A percentile compares a stretch with the other conserved stretches of the same genome.
Evolutionary conservation across 2,888 invertebrate species (phyloP).

Genomic region (Limnephilus marmoratus): DNA sequence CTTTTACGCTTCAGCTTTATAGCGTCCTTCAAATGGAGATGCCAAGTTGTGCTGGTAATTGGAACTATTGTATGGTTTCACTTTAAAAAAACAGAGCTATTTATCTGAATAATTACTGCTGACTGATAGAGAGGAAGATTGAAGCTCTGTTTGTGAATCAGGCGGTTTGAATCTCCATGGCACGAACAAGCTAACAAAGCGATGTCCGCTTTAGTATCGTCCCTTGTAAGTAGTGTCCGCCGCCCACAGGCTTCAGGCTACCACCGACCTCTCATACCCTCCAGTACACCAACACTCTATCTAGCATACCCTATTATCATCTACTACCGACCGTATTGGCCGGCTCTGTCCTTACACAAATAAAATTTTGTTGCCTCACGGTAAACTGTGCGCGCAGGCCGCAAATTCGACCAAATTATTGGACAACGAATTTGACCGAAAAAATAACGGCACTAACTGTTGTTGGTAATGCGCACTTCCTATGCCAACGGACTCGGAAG

Average conservation of each 20-base stretch:
- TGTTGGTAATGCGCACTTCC: conserved; percentile 36
- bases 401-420: background rate
- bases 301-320: background rate
- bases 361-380: background rate
- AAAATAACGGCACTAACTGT: conserved; percentile 14
- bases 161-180: background rate
- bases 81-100: background rate
- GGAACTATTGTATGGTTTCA: too few relatives aligned
- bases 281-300: background rate
- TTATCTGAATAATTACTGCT: background rate
- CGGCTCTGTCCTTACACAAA: background rate
- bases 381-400: conserved; percentile 6
- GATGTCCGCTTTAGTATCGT: background rate
- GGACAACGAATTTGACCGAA: background rate
- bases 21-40: background rate
- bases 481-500: conserved; percentile 12
- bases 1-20: background rate
- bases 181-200: background rate
- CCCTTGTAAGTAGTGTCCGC: background rate
- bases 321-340: background rate
- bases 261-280: background rate
- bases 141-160: background rate
- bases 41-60: background rate
- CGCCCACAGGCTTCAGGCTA: background rate
- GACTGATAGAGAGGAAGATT: background rate